Base-by-base conservation (phyloP, 2,113 vertebrate genomes). In the Tragulus kanchil region DNA sequence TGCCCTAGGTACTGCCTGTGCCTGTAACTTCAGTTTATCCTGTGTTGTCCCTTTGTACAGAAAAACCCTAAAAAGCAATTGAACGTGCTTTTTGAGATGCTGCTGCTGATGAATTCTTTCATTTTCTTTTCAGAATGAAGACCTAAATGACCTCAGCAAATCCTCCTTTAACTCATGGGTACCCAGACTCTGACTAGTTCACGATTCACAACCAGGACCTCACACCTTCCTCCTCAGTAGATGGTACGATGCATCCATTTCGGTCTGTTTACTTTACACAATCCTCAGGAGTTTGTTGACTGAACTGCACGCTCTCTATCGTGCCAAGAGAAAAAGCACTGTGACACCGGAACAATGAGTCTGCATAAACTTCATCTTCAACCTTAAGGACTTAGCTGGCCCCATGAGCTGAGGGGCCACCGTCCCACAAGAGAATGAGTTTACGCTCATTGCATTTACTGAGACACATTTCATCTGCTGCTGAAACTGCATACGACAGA, bases 221-320 rank as follows among this genome's bases (percentile, higher is more conserved):
- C 99, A 98, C 97, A 82, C 91, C 97, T 97, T 98, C 96, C 96
- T 98, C 98, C 97, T 98, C 98, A 93, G 98, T 98, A 98, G 98
- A 99, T 99, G 99, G 99, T 99, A 99, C 98, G 98, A 99, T 98
- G 98, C 98, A 98, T 98, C 98, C 98, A 97, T 98, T 99, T 99
- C 98, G 97, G 98, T 98, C 98, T 99, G 99, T 99, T 99, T 99
- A 99, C 99, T 98, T 98, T 98, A 98, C 98, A 71, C 98, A 99
- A 99, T 98, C 99, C 99, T 99, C 99, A 99, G 99, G 99, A 99
- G 98, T 98, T 98, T 93, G 95, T 98, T 98, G 98, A 99, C 99
- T 99, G 99, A 99, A 99, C 98, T 98, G 99, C 99, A 99, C 98
- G 96, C 98, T 98, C 98, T 97, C 45, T 97, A 97, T 98, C 99